Percentiles rank a stretch among this genome's conserved stretches.
phyloP scores from a whole-genome alignment of 1,140 invertebrate species.

The Drosophila aff. region DNA sequence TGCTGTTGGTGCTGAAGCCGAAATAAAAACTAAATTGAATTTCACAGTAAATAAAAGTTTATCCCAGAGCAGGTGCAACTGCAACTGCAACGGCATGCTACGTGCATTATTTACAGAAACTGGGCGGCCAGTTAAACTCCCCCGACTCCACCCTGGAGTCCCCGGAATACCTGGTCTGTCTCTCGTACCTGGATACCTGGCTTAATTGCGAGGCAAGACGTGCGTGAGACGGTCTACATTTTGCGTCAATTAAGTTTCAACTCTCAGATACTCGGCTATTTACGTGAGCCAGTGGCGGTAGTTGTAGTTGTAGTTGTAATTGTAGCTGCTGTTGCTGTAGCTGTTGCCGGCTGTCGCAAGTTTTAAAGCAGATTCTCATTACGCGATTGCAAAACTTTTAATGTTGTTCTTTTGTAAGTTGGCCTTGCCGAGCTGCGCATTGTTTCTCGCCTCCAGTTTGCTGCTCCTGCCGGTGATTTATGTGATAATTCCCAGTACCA shows the following conservation, averaged over 20 bases:
- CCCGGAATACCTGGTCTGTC: neutral
- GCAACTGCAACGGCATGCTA: conserved; percentile 27
- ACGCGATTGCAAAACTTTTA: conserved; percentile 84
- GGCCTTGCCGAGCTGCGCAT: conserved; percentile 55
- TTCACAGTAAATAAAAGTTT: conserved; percentile 75
- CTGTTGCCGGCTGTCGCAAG: conserved; percentile 73
- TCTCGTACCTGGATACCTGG: conserved; percentile 8
- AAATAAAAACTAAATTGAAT: conserved; percentile 64
- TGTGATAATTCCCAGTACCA: conserved; percentile 77
- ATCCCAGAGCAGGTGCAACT: conserved; percentile 25
- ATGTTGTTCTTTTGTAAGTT: conserved; percentile 84
- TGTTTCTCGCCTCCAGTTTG: conserved; percentile 49
- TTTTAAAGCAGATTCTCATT: conserved; percentile 84
- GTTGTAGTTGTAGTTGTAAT: conserved; percentile 11
- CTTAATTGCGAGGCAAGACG: conserved; percentile 78
- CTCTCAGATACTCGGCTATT: conserved; percentile 69
- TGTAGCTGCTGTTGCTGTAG: conserved; percentile 19
- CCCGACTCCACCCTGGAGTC: neutral
- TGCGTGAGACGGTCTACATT: conserved; percentile 75
- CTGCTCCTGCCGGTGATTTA: conserved; percentile 64
- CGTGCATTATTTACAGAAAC: conserved; percentile 55
- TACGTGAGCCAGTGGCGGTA: conserved; percentile 43
- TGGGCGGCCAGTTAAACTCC: conserved; percentile 20
- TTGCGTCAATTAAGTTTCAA: conserved; percentile 82
- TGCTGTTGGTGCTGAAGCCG: conserved; percentile 15